Conservation (phyloP, 2,888 invertebrate species). For the Tetanocera ferruginea region DNA sequence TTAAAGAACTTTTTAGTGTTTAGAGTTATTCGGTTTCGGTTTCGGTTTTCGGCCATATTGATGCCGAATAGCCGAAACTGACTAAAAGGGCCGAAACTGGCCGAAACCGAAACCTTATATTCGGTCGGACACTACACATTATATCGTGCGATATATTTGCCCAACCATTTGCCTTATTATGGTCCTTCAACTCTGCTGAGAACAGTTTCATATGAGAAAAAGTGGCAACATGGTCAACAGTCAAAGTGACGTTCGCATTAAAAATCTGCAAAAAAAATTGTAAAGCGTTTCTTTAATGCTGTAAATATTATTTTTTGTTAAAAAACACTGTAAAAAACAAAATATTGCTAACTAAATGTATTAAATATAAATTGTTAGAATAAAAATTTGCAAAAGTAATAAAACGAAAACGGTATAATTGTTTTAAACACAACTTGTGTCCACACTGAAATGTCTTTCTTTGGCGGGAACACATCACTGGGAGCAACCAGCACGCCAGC, state of each 20-base stretch:
- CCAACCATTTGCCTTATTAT: too few species aligned
- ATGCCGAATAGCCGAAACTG: too few species aligned
- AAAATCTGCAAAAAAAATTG: background rate
- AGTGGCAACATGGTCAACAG: background rate
- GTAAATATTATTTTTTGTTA: background rate
- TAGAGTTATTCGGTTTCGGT: too few species aligned
- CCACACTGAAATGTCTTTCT: slow-evolving; percentile 64
- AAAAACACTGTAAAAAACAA: background rate
- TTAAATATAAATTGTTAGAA: too few species aligned
- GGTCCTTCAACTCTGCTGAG: too few species aligned
- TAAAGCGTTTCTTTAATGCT: background rate
- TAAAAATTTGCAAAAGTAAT: background rate
- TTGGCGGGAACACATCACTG: slow-evolving; percentile 67
- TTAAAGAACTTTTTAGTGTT: too few species aligned
- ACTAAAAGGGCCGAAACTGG: too few species aligned
- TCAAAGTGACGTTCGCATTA: background rate
- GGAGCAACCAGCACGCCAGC: slow-evolving; percentile 72
- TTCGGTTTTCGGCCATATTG: too few species aligned
- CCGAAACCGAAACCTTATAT: too few species aligned
- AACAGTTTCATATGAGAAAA: too few species aligned
- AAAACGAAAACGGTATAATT: background rate
- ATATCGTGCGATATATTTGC: too few species aligned
- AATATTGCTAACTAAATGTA: background rate
- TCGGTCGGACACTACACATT: too few species aligned
- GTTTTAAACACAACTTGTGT: background rate